Conservation (phyloP, 2,797 vertebrate genomes). For the Pangasius macronema region DNA sequence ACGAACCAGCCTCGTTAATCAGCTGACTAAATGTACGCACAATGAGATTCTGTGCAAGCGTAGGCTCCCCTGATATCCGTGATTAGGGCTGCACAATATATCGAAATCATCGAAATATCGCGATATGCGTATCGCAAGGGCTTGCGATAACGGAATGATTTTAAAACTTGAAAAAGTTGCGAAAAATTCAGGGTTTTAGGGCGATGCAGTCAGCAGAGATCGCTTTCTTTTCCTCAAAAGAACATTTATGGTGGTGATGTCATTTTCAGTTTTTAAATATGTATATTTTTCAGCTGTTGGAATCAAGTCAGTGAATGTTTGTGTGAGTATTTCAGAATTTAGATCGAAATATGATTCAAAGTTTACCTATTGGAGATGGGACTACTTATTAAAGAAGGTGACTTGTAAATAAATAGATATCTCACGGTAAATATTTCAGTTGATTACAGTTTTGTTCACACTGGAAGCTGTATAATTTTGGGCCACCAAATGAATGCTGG, state of each 20-base stretch:
- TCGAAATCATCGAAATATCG: too few relatives aligned
- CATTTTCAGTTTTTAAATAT: too few relatives aligned
- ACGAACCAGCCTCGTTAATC: constrained; percentile 1
- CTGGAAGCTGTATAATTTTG: not conserved
- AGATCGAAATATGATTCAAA: not conserved
- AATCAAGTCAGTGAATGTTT: not conserved
- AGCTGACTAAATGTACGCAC: not conserved
- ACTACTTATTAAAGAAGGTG: not conserved
- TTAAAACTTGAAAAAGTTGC: too few relatives aligned
- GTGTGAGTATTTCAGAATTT: not conserved
- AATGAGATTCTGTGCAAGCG: not conserved
- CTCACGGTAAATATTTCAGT: not conserved
- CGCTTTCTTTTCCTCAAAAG: too few relatives aligned
- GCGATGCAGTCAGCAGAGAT: too few relatives aligned
- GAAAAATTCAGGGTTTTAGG: too few relatives aligned
- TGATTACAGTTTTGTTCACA: not conserved
- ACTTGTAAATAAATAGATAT: not conserved
- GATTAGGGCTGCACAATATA: too few relatives aligned
- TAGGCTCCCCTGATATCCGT: not conserved
- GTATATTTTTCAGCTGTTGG: not conserved
- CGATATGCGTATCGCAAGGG: too few relatives aligned
- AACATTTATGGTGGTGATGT: too few relatives aligned
- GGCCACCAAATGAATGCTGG: not conserved
- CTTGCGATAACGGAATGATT: too few relatives aligned
- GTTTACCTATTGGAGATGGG: not conserved